Evolutionary conservation across 2,113 vertebrate species (phyloP).

Genomic region (Perca flavescens): DNA sequence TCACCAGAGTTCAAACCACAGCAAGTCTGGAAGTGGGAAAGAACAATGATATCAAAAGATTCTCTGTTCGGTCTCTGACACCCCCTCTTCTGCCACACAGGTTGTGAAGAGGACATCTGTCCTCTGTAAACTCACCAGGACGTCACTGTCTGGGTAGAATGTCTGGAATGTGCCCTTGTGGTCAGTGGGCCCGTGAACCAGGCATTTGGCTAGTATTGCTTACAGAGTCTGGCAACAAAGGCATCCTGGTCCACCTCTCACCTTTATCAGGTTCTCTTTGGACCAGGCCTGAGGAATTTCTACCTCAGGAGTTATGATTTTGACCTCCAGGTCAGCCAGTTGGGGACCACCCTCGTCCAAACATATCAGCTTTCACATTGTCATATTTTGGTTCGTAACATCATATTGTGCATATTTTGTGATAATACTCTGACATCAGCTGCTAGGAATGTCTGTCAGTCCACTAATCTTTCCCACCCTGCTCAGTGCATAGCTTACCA

Average conservation of each 20-base stretch:
- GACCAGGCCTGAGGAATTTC: constrained; percentile 64
- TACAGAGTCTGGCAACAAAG: constrained; percentile 54
- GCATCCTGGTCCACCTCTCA: constrained; percentile 49
- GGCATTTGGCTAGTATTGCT: constrained; percentile 43
- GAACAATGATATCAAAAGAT: constrained; percentile 57
- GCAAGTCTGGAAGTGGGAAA: constrained; percentile 56
- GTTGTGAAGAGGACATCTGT: constrained; percentile 67
- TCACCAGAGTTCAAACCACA: constrained; percentile 66
- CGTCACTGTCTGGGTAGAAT: constrained; percentile 64
- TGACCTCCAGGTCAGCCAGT: constrained; percentile 60
- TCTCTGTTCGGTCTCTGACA: constrained; percentile 34
- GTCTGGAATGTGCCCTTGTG: constrained; percentile 70
- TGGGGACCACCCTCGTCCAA: constrained; percentile 74
- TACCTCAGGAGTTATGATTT: constrained; percentile 63
- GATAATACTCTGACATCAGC: constrained; percentile 78
- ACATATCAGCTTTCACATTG: constrained; percentile 74
- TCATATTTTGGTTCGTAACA: constrained; percentile 72
- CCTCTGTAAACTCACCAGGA: constrained; percentile 64
- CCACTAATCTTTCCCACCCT: constrained; percentile 76
- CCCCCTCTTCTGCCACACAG: constrained; percentile 57
- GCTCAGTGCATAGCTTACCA: constrained; percentile 47
- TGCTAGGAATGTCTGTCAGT: constrained; percentile 80
- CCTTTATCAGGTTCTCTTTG: constrained; percentile 52
- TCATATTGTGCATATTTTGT: constrained; percentile 68
- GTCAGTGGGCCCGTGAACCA: constrained; percentile 51